Base-by-base conservation (phyloP, 2,888 invertebrate genomes). In the Acronicta leporina region DNA sequence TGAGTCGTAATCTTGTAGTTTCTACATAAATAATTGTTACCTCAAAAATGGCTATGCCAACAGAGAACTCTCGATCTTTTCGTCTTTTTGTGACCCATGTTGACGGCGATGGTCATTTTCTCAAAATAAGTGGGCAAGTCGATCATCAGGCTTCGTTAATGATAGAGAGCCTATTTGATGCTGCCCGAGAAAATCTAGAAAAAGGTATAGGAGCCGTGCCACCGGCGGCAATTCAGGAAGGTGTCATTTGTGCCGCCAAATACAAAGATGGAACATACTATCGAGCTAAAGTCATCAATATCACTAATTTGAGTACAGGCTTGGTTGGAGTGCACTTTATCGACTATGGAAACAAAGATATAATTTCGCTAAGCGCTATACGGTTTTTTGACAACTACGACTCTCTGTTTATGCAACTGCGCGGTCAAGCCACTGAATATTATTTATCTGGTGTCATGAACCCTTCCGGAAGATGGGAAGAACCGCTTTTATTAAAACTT, bases 51-150 rank as follows among this genome's bases (percentile, higher is more conserved):
- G 88, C 92, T 83, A 65, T 88, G 77, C 81, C 86, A 71, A 73
- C 79, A 63, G 93, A 94, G 82, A 73, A 73, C 66, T 77, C 86
- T 71, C 86, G 90, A 80, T 75, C 87, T 81, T 92, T 93, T 88
- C 87, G 87, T 44, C 88, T 96, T 48, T 95, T 92, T 73, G 95
- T 96, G 79, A 97, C 97, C 66, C 95, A 96, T 89, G 95, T 97
- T 68, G 97, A 97, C 80, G 95, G 95, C 51, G 96, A 96, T 64
- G 96, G 96, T 33, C 95, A 95, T 60, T 96, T 96, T 82, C 88
- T 97, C 63, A 96, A 96, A 91, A 92, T 97, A 82, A 96, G 96
- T 93, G 97, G 97, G 30, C 97, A 97, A 87, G 89, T 95, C 0
- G 96, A 96, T 78, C 95, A 95, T 76, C 90, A 92, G 63, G 87